Percentiles rank a stretch among this genome's conserved stretches.
Conservation (phyloP, 1,140 invertebrate species). For the Stratiolaelaps scimitus region DNA sequence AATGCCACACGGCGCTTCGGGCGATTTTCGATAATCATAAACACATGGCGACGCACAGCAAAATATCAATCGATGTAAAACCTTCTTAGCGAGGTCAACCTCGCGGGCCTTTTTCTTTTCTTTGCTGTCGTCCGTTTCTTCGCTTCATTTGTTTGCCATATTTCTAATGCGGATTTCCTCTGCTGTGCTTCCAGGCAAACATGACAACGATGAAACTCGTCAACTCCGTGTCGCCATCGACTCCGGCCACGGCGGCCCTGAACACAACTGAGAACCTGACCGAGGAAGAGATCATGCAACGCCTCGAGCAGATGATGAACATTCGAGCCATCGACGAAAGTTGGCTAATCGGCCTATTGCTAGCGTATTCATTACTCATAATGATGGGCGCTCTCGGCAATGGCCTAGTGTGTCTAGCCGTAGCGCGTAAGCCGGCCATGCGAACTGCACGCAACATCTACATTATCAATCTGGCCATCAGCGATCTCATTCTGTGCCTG, state of each 20-base stretch:
- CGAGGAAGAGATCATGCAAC: background rate
- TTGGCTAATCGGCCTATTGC: slow-evolving; percentile 52
- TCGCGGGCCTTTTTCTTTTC: too few species aligned
- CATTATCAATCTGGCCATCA: slow-evolving; percentile 72
- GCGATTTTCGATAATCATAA: too few species aligned
- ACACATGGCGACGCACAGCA: too few species aligned
- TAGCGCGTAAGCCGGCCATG: slow-evolving; percentile 61
- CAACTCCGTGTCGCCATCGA: background rate
- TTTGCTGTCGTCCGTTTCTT: too few species aligned
- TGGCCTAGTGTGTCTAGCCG: slow-evolving; percentile 54
- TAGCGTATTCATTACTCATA: slow-evolving; percentile 58
- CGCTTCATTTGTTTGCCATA: too few species aligned
- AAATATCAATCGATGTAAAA: too few species aligned
- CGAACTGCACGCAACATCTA: slow-evolving; percentile 72
- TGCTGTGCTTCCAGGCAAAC: background rate
- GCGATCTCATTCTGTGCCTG: slow-evolving; percentile 65
- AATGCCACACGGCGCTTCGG: too few species aligned
- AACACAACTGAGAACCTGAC: background rate
- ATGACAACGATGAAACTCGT: slow-evolving; percentile 14
- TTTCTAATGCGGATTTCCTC: too few species aligned
- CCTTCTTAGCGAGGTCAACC: too few species aligned
- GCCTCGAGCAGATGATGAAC: slow-evolving; percentile 30
- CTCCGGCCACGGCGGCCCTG: background rate
- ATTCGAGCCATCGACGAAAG: slow-evolving; percentile 55
- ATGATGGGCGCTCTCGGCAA: slow-evolving; percentile 63